A percentile compares a stretch with the other conserved stretches of the same genome.
phyloP scores from a whole-genome alignment of 2,113 vertebrate species.

The Vicugna pacos region DNA sequence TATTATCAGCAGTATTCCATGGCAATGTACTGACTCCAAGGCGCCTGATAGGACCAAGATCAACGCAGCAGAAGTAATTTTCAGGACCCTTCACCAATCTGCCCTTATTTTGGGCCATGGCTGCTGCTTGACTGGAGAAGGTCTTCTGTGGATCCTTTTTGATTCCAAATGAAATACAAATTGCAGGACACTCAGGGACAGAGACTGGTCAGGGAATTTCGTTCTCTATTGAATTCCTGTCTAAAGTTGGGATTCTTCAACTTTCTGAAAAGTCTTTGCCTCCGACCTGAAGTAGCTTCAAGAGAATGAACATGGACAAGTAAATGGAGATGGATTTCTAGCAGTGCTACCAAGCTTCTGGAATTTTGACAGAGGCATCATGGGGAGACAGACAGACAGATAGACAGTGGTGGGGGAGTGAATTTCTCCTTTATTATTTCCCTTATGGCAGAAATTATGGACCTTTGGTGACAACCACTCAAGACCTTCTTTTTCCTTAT shows the following conservation, averaged over 20 bases:
- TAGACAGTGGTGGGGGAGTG: background rate
- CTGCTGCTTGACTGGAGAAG: background rate
- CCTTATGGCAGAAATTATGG: background rate
- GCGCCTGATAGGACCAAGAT: background rate
- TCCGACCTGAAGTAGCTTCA: background rate
- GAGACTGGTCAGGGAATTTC: background rate
- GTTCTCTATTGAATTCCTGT: background rate
- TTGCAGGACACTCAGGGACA: background rate
- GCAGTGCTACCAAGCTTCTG: background rate
- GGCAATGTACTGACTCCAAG: background rate
- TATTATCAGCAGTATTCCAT: background rate
- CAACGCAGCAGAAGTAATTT: background rate
- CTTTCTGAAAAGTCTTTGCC: background rate
- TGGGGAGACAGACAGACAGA: background rate
- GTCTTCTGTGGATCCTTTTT: background rate
- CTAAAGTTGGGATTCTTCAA: background rate
- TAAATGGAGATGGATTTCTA: background rate
- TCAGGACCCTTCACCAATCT: background rate
- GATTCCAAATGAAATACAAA: background rate
- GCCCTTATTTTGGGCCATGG: background rate
- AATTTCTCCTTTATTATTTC: slow-evolving; percentile 1
- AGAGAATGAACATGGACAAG: background rate
- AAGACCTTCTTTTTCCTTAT: background rate
- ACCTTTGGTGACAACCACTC: background rate
- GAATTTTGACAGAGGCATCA: background rate